Evolutionary conservation across 2,797 vertebrate species (phyloP).

Genomic region (Alauda arvensis): DNA sequence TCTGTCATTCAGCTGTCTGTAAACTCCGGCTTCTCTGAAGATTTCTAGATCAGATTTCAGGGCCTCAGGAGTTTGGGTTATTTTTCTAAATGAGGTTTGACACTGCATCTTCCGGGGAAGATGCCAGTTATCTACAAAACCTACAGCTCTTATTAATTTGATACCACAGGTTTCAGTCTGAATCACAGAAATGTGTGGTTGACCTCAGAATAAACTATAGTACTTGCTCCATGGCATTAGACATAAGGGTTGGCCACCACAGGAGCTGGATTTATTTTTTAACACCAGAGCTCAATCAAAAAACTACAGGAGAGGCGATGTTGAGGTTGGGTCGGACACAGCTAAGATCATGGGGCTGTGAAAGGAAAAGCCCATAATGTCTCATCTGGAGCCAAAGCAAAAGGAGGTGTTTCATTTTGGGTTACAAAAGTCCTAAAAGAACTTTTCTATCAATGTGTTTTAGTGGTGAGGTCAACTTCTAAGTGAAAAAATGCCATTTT

Average conservation of each 20-base stretch:
- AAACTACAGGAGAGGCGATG: background rate
- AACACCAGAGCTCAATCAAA: background rate
- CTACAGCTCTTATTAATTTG: constrained; percentile 35
- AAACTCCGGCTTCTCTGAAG: background rate
- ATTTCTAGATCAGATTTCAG: constrained; percentile 51
- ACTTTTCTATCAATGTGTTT: background rate
- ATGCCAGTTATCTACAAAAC: constrained; percentile 51
- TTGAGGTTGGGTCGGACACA: background rate
- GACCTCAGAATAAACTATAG: constrained; percentile 53
- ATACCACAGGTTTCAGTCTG: constrained; percentile 56
- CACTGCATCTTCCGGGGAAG: constrained; percentile 15
- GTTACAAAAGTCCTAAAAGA: constrained; percentile 15
- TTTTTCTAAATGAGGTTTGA: constrained; percentile 18
- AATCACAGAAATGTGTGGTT: constrained; percentile 45
- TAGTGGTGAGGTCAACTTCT: background rate
- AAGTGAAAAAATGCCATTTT: constrained; percentile 17
- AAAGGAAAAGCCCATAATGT: background rate
- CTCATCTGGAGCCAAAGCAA: background rate
- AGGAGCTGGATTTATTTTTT: background rate
- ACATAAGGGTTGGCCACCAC: background rate
- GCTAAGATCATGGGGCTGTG: background rate
- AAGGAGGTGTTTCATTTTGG: background rate
- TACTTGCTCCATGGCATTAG: background rate
- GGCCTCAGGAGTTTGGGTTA: constrained; percentile 7
- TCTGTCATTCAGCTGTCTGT: constrained; percentile 36